Evolutionary conservation across 2,797 vertebrate genomes (phyloP), one percentile per base, ranked within the genome.

Genomic region (Cyprinella venusta): DNA sequence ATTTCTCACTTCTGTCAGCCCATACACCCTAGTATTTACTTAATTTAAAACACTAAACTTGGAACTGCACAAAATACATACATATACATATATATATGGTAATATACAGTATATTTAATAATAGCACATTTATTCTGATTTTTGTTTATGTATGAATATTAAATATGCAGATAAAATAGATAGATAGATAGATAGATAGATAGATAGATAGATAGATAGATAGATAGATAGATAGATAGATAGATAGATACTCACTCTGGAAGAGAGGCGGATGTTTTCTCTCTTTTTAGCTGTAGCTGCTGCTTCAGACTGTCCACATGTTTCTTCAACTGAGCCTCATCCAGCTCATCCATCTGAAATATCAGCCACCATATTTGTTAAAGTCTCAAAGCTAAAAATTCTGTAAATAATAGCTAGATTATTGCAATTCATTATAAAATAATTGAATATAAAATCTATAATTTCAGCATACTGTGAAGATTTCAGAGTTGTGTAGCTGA

Each of bases 291-390:
- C 30, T 96, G 95, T 94, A 99, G 94, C 90, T 99, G 97, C 91
- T 97, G 96, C 90, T 97, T 97, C 88, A 98, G 95, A 87, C 97
- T 98, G 80, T 99, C 97, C 64, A 99, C 97, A 91, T 99, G 97
- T 82, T 97, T 97, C 90, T 95, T 96, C 96, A 99, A 96, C 91
- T 98, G 97, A 3, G 96, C 96, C 16, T 96, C 93, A 4, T 99
- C 98, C 92, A 96, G 93, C 87, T 99, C 97, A 0, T 98, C 97
- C 97, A 98, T 99, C 84, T 90, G 67, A 88, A 86, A 76, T 8
- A 40, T 1, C 21, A 59, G 15, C 26, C 19, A 1, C 7, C 52
- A 24, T 68, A 24, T 48, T 19, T 42, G 8, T 24, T 40, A 26
- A 26, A 24, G 13, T 76, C 74, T 76, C 21, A 76, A 45, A 76